phyloP scores from a whole-genome alignment of 1,140 invertebrate genomes.

The Matsumurasca onukii region DNA sequence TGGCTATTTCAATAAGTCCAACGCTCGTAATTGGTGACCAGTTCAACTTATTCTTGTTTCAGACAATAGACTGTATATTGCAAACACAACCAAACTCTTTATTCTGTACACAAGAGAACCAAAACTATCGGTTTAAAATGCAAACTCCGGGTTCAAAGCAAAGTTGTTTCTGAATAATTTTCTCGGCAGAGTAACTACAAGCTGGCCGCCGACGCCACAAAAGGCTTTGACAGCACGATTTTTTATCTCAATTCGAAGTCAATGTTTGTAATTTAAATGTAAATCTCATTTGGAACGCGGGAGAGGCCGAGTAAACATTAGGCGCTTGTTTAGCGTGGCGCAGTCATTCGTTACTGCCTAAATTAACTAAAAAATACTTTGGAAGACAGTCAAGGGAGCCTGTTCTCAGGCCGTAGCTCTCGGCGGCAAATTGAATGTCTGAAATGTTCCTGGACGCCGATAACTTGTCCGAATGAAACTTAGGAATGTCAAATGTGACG shows the following conservation, averaged over 20 bases:
- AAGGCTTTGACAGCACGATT: background rate
- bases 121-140: no score
- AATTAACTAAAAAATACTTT: constrained; percentile 13
- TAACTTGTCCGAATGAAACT: constrained; percentile 2
- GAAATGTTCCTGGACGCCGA: background rate
- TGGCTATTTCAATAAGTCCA: no score
- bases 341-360: background rate
- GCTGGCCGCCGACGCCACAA: no score
- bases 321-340: background rate
- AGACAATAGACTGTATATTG: no score
- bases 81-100: no score
- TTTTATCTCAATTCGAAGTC: background rate
- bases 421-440: constrained; percentile 19
- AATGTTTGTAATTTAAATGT: constrained; percentile 23
- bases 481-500: background rate
- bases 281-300: constrained; percentile 2
- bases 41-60: no score
- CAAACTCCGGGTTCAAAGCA: no score
- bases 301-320: background rate
- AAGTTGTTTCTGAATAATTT: no score
- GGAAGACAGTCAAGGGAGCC: background rate
- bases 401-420: constrained; percentile 13
- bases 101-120: no score
- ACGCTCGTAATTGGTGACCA: no score
- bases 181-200: no score